These are phyloP conservation scores for Schizopygopsis pylzovi DNA, from an alignment of 2,797 vertebrate genomes.

Conservation along the genomic window DNA sequence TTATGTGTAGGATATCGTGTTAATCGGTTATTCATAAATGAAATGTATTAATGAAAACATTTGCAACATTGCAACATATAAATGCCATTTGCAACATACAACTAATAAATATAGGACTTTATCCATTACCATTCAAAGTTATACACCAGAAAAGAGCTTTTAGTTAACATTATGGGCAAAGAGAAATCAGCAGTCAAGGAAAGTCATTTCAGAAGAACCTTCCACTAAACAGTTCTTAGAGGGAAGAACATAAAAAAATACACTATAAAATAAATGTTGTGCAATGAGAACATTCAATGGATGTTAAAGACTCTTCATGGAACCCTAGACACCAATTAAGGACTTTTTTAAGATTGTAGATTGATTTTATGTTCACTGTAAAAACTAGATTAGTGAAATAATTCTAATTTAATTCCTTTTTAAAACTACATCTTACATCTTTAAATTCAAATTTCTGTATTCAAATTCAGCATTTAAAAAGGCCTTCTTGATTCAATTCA, in stretches of 20 bases:
- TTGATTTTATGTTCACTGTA: neutral
- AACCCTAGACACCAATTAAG: too few species aligned
- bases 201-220: neutral
- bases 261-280: neutral
- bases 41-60: neutral
- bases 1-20: neutral
- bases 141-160: neutral
- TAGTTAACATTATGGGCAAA: neutral
- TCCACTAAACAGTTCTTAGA: neutral
- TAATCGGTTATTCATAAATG: neutral
- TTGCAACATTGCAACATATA: neutral
- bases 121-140: neutral
- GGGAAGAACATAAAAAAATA: too few species aligned
- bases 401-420: neutral
- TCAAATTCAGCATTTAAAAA: constrained; percentile 6
- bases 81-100: neutral
- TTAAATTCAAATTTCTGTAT: neutral
- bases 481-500: neutral
- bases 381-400: neutral
- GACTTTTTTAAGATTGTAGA: neutral
- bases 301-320: too few species aligned
- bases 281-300: too few species aligned
- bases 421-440: neutral
- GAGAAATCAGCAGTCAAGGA: neutral
- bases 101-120: neutral